phyloP scores from a whole-genome alignment of 2,113 vertebrate genomes.

The rabbit (Oryctolagus cuniculus) region DNA sequence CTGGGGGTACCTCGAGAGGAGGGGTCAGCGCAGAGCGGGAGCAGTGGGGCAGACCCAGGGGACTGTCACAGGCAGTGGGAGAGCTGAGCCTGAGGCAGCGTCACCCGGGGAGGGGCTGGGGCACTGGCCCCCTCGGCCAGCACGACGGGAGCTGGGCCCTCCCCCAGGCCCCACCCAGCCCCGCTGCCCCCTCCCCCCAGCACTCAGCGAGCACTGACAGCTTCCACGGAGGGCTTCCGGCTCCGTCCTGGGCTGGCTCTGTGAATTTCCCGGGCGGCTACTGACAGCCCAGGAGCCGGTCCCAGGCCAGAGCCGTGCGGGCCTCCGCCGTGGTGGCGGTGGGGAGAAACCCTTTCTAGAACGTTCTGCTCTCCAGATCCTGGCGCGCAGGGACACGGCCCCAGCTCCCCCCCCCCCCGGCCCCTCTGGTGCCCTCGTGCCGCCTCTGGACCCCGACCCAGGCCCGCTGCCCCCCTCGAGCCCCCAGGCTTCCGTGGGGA shows the following conservation, averaged over 20 bases:
- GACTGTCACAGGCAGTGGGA: neutral
- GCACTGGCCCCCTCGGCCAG: too few relatives aligned
- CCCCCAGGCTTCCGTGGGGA: too few relatives aligned
- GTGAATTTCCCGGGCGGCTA: neutral
- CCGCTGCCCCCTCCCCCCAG: neutral
- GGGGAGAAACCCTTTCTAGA: neutral
- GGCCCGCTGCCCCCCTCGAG: too few relatives aligned
- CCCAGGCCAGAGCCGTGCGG: neutral
- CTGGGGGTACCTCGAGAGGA: neutral
- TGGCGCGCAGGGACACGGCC: neutral
- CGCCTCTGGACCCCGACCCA: too few relatives aligned
- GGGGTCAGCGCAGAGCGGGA: neutral
- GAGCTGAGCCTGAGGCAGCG: neutral
- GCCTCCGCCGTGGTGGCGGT: rapidly evolving
- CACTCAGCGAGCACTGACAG: too few relatives aligned
- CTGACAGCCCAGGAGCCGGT: neutral
- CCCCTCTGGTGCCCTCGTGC: neutral
- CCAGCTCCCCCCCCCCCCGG: too few relatives aligned
- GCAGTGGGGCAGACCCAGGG: too few relatives aligned
- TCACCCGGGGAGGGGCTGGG: too few relatives aligned
- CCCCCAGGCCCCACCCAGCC: too few relatives aligned
- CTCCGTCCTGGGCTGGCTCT: neutral
- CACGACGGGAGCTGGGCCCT: neutral
- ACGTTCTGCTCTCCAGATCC: neutral
- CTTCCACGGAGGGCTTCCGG: neutral